phyloP scores from a whole-genome alignment of 2,113 vertebrate species.

The Erythrolamprus reginae region DNA sequence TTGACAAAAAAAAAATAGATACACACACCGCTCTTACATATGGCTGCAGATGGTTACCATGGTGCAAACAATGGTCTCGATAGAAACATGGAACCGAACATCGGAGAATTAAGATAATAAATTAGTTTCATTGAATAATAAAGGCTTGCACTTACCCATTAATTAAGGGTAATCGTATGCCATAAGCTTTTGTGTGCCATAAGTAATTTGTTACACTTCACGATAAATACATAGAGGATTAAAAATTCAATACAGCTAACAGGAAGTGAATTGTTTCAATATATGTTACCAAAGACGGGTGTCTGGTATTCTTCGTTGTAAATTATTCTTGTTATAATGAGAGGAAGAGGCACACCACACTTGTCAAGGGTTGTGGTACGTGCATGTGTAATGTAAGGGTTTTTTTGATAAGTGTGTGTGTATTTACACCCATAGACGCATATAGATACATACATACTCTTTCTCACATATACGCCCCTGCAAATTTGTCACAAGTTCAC shows the following conservation, averaged over 20 bases:
- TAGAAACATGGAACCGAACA: slow-evolving; percentile 66
- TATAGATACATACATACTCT: background rate
- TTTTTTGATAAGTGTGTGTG: background rate
- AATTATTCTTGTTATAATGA: slow-evolving; percentile 41
- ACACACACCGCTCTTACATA: slow-evolving; percentile 39
- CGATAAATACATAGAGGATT: slow-evolving; percentile 62
- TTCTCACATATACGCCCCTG: background rate
- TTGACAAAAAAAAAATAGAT: too few relatives aligned
- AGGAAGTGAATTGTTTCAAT: slow-evolving; percentile 44
- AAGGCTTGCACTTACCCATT: slow-evolving; percentile 68
- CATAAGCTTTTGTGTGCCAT: slow-evolving; percentile 67
- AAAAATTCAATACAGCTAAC: slow-evolving; percentile 62
- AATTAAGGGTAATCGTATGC: slow-evolving; percentile 73
- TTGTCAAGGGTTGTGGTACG: slow-evolving; percentile 23
- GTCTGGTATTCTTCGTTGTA: slow-evolving; percentile 11
- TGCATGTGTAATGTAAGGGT: background rate
- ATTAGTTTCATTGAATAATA: slow-evolving; percentile 72
- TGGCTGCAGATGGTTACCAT: slow-evolving; percentile 65
- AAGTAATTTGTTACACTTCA: slow-evolving; percentile 66
- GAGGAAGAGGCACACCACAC: slow-evolving; percentile 26
- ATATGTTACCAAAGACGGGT: slow-evolving; percentile 39
- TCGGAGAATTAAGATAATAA: slow-evolving; percentile 72
- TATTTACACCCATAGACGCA: background rate
- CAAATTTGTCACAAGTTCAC: slow-evolving; percentile 22
- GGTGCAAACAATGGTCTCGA: slow-evolving; percentile 62